Evolutionary conservation across 2,888 invertebrate species (phyloP), one percentile per base, ranked within the genome.

Genomic region (Sphaerophoria rueppellii): DNA sequence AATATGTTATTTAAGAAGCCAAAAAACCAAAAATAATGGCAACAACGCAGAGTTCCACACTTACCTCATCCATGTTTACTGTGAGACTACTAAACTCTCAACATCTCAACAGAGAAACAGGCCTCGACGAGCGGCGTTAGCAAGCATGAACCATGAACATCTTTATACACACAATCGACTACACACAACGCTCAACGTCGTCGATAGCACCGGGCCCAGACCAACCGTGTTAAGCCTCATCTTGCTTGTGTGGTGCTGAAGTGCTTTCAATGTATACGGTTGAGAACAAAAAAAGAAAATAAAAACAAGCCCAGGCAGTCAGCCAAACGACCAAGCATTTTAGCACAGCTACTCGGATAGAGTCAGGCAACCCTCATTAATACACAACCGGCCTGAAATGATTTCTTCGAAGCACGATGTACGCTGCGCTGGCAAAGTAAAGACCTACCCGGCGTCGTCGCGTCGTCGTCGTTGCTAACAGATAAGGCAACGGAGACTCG

Each of bases 51-150:
- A 76, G 80, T 72, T 76, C 76, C 69, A 76, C 81, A 87, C 87
- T 86, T 87, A 87, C 87, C 87, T 48, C 82, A 76, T 73, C 75
- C 87, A 87, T 87, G 87, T 86, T 87, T 71, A 69, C 70, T 67
- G 57, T 71, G 75, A 86, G 83, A 87, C 87, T 79, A 82, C 87
- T 81, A 82, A 76, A 75, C 87, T 86, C 82, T 79, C 78, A 86
- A 82, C 78, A 43, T 67, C 63, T 46, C 74, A 52, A 71, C 71
- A 16, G 61, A 81, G 73, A 55, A 76, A 32, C 85, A 73, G 80
- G 80, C 85, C 85, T 61, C 82, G 60, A 58, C 65, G 16, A 6
- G 34, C 34, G 12, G 40, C 40, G 9, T 40, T 40, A 9, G 40
- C 43, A 43, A 11, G 43, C 4, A 43, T 12, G 12, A 11, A 40